phyloP scores from a whole-genome alignment of 2,797 vertebrate genomes.

The Mus spretus region DNA sequence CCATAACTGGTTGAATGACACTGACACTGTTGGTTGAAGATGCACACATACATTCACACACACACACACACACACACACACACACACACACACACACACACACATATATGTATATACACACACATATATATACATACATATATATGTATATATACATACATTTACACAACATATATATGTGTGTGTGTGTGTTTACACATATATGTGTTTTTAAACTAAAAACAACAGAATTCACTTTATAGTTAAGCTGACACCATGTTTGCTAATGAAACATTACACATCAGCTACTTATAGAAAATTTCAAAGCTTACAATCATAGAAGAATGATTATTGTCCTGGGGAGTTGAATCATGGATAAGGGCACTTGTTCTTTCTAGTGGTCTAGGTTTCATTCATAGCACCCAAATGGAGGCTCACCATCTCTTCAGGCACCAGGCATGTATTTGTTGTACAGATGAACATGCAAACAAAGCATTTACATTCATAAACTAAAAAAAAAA shows the following conservation, averaged over 20 bases:
- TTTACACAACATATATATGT: no score
- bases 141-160: no score
- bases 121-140: no score
- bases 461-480: not conserved
- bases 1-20: not conserved
- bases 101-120: no score
- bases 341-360: not conserved
- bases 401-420: not conserved
- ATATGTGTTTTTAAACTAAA: not conserved
- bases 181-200: no score
- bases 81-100: not conserved
- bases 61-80: no score
- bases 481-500: not conserved
- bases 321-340: not conserved
- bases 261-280: not conserved
- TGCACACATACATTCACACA: not conserved
- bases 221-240: not conserved
- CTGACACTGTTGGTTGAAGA: no score
- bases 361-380: not conserved
- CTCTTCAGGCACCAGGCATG: not conserved
- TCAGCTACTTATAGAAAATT: not conserved
- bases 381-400: not conserved
- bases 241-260: not conserved
- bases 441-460: not conserved
- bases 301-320: not conserved